A percentile compares a stretch with the other conserved stretches of the same genome.
Evolutionary conservation across 2,888 invertebrate species (phyloP).

Genomic region (Lasioglossum malachurum): DNA sequence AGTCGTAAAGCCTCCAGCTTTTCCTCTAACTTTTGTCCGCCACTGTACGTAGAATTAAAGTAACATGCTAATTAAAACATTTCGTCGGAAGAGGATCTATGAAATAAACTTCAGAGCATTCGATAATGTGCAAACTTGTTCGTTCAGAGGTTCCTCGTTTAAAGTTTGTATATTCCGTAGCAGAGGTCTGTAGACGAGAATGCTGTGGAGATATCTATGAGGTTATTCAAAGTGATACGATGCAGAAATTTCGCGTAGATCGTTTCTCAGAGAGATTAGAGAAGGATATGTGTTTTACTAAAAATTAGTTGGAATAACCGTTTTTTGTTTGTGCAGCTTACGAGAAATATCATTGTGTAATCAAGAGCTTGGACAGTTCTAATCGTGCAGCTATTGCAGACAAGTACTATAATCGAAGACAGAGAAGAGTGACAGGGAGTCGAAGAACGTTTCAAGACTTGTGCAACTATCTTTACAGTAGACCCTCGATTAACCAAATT

Average conservation of each 20-base stretch:
- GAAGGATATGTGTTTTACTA: not conserved
- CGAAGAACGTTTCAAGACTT: constrained; percentile 16
- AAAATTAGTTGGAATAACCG: constrained; percentile 49
- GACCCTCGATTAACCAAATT: not conserved
- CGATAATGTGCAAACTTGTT: constrained; percentile 28
- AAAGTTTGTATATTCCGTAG: not conserved
- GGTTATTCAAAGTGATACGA: constrained; percentile 40
- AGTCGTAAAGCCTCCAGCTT: not conserved
- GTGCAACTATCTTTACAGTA: constrained; percentile 6
- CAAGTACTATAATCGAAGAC: constrained; percentile 41
- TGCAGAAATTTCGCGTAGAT: not conserved
- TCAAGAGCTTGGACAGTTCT: constrained; percentile 46
- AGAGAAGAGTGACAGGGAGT: constrained; percentile 34
- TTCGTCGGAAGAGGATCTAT: constrained; percentile 47
- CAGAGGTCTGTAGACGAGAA: constrained; percentile 7
- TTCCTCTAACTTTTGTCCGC: not conserved
- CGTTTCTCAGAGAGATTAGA: not conserved
- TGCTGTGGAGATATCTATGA: constrained; percentile 1
- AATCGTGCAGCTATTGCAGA: constrained; percentile 63
- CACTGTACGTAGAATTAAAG: not conserved
- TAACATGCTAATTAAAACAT: constrained; percentile 60
- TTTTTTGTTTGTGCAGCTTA: constrained; percentile 19
- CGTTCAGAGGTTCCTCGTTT: not conserved
- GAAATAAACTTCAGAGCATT: constrained; percentile 56
- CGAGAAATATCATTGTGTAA: constrained; percentile 22